These are phyloP conservation scores for Corythaixoides concolor DNA, from an alignment of 2,113 vertebrate genomes.

Conservation along the genomic window DNA sequence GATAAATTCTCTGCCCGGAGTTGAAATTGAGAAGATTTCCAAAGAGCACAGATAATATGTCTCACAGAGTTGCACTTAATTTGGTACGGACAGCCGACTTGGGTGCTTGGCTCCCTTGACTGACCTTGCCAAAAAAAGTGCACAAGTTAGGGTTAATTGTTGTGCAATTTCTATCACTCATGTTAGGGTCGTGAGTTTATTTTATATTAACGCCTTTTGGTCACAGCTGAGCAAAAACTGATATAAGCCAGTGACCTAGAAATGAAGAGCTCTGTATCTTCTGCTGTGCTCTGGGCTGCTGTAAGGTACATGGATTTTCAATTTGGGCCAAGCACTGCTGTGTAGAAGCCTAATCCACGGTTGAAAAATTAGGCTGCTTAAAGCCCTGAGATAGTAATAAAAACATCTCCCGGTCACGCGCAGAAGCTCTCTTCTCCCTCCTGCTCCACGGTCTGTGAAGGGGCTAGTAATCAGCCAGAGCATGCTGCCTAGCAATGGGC, in stretches of 20 bases:
- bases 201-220: not conserved
- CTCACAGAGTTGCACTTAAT: not conserved
- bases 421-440: not conserved
- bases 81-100: not conserved
- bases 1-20: not conserved
- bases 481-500: not conserved
- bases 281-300: not conserved
- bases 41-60: not conserved
- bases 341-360: not conserved
- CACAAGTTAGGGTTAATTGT: not conserved
- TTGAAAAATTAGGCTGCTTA: not conserved
- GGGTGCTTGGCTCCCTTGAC: not conserved
- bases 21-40: not conserved
- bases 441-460: not conserved
- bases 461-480: not conserved
- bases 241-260: not conserved
- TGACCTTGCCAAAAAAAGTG: not conserved
- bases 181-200: not conserved
- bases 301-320: not conserved
- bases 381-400: not conserved
- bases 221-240: not conserved
- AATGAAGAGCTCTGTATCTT: not conserved
- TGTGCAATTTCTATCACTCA: not conserved
- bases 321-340: not conserved
- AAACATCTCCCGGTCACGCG: rapidly evolving